Evolutionary conservation across 2,888 invertebrate genomes (phyloP), one percentile per base, ranked within the genome.

Genomic region (Drosophila suboccidentalis): DNA sequence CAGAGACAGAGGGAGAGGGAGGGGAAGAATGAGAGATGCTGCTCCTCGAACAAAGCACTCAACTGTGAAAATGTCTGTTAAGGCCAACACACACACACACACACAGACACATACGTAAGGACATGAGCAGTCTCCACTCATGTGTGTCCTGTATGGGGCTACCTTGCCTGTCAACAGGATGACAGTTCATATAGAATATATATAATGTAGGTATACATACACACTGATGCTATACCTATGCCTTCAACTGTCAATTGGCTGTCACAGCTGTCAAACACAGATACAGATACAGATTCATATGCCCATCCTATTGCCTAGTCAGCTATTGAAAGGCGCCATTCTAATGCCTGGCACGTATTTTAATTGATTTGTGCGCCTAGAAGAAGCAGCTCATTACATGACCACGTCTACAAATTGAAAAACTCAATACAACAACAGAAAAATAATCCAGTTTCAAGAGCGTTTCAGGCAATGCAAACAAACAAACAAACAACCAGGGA

Each of bases 291-390:
- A 43, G 10, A 51, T 32, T 39, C 26, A 13, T 13, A n/a, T 43
- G 50, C 57, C 13, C 22, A 34, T 54, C 62, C 71, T 65, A 82
- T 74, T 87, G 82, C 71, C 68, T 58, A 82, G 86, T 83, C 82
- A 82, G 82, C 57, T 26, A 22, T 50, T 46, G 29, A 10, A 13
- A 44, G 64, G 50, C 57, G 59, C 38, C 65, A 77, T 82, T 82
- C 88, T 80, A 83, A 88, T 88, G 89, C 91, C 74, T 76, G 71
- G 83, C 91, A 91, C 91, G 91, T 91, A 89, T 90, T 90, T 91
- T 91, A 91, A 91, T 91, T 91, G 91, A 91, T 91, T 90, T 88
- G 78, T 76, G 75, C 46, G 61, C 69, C 50, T 53, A 54, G 64
- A 55, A 70, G 53, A 50, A 73, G 53, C 71, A 63, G 78, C 81